Base-by-base conservation (phyloP, 1,140 invertebrate species). In the Drosophila ogumai region DNA sequence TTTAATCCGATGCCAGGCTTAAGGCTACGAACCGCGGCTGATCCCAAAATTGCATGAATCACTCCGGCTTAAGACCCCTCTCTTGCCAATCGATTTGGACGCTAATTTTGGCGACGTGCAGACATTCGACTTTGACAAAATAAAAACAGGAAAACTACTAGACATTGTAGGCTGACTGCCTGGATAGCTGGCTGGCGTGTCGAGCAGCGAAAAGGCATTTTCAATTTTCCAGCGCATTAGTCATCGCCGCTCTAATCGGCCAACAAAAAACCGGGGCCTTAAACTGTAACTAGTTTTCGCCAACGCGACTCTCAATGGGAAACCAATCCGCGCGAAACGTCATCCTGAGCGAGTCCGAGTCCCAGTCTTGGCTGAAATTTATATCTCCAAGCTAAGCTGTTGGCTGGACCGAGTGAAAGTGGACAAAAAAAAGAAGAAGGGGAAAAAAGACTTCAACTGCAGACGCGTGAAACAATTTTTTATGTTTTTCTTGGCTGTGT, bases 381-480 rank as follows among this genome's bases (percentile, higher is more conserved):
- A 46, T 50, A 50, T 49, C 28, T 68, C 75, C 34, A 41, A 56
- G 50, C 67, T 59, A 43, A 44, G 57, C 44, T 64, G 46, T 28
- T 52, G 31, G 59, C 63, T 71, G 57, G 58, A 74, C 55, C 60
- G 58, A 90, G 84, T 88, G 85, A 88, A 88, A 88, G 85, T 88
- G 84, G 84, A 90, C 73, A 88, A 61, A 36, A 61, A 41, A 36
- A 49, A 61, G 12, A 28, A 49, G 28, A 50, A 15, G 25, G 46
- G 41, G 32, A 63, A 71, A 59, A 60, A 41, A 43, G 34, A 2
- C 40, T 50, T 73, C 58, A 68, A 84, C 43, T 87, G 76, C 61
- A 88, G 80, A 88, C 84, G 81, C 85, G 84, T 88, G 84, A 90
- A 88, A 84, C 78, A 75, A 88, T 84, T 88, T 87, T 84, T 66